A percentile compares a stretch with the other conserved stretches of the same genome.
Conservation (phyloP, 23 tunicate species). For the Trididemnum nubilum region DNA sequence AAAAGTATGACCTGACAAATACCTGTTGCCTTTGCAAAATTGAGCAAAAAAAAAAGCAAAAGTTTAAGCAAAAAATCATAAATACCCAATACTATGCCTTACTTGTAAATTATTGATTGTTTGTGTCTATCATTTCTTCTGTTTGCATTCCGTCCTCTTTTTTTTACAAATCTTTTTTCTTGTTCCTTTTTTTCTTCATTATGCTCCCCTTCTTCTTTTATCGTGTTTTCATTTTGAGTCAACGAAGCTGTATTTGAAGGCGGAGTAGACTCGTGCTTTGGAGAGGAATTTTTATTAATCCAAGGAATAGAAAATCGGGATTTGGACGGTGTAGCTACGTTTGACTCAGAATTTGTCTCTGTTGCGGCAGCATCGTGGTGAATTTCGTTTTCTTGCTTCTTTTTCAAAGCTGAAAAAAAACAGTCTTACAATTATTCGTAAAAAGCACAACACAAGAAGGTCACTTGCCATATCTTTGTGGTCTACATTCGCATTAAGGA, state of each 20-base stretch:
- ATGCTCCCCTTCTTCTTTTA: background rate
- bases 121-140: conserved; percentile 21
- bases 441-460: no score
- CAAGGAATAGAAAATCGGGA: conserved; percentile 54
- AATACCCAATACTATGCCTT: background rate
- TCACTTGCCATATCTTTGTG: no score
- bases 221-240: background rate
- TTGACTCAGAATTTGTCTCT: background rate
- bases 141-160: background rate
- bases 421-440: no score
- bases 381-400: conserved; percentile 29
- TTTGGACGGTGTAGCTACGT: conserved; percentile 28
- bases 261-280: conserved; percentile 5
- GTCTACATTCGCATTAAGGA: no score
- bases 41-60: no score
- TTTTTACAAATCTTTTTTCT: conserved; percentile 2
- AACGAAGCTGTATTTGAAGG: background rate
- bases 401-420: conserved; percentile 21
- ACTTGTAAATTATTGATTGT: conserved; percentile 34
- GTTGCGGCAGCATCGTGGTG: conserved; percentile 23
- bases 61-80: no score
- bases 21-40: no score
- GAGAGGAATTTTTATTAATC: conserved; percentile 1
- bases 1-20: no score
- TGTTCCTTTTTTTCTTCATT: background rate